Conservation (phyloP, 1,140 invertebrate genomes). For the Drosophila auraria region DNA sequence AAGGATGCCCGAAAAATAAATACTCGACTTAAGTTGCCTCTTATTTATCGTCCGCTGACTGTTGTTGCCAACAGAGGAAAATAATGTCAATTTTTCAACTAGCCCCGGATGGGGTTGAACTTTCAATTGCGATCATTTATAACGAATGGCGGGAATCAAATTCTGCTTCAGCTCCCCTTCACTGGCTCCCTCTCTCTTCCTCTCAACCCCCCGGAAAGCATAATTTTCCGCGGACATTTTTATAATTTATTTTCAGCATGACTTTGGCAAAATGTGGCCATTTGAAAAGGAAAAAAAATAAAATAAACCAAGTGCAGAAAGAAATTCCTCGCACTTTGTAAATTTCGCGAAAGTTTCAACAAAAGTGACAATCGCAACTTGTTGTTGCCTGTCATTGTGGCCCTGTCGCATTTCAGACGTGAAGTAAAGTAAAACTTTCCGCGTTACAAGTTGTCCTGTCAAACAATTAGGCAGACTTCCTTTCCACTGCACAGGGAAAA, state of each 20-base stretch:
- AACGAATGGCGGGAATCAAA: conserved; percentile 26
- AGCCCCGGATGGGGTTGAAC: conserved; percentile 59
- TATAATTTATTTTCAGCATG: conserved; percentile 65
- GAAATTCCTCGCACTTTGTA: conserved; percentile 28
- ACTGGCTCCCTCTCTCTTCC: too few species aligned
- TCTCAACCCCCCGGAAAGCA: conserved; percentile 16
- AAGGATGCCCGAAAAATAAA: conserved; percentile 64
- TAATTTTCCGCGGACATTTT: conserved; percentile 49
- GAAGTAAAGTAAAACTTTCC: conserved; percentile 52
- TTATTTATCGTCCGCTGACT: conserved; percentile 66
- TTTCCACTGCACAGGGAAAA: conserved; percentile 7
- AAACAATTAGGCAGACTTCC: conserved; percentile 64
- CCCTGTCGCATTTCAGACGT: conserved; percentile 40
- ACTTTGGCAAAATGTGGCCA: conserved; percentile 52
- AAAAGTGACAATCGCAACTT: conserved; percentile 67
- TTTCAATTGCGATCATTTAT: conserved; percentile 74
- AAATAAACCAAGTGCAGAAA: conserved; percentile 17
- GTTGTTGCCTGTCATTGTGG: conserved; percentile 50
- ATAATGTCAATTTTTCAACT: conserved; percentile 76
- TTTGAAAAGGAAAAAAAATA: conserved; percentile 4
- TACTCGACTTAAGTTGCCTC: conserved; percentile 59
- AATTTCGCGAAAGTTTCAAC: conserved; percentile 51
- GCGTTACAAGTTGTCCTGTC: conserved; percentile 63
- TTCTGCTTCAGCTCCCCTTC: conserved; percentile 5
- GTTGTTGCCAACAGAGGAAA: conserved; percentile 44